A percentile compares a stretch with the other conserved stretches of the same genome.
phyloP scores from a whole-genome alignment of 1,140 invertebrate species.

The Delia radicum region DNA sequence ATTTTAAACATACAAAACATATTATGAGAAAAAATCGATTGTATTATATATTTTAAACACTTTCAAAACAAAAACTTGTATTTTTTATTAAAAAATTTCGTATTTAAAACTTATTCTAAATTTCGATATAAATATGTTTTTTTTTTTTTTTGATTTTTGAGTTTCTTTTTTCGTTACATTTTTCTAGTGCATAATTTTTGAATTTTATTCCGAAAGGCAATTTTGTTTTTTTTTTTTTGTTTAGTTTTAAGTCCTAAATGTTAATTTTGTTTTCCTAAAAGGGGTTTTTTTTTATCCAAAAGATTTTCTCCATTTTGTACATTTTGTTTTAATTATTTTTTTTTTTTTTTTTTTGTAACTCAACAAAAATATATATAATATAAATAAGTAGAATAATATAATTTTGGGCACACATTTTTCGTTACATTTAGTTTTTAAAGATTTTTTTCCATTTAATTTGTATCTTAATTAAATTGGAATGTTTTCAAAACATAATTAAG shows the following conservation, averaged over 20 bases:
- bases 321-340: neutral
- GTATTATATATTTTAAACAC: conserved; percentile 1
- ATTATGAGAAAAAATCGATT: neutral
- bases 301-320: conserved; percentile 26
- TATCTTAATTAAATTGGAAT: neutral
- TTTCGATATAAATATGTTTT: conserved; percentile 1
- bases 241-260: conserved; percentile 40
- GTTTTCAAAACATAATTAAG: neutral
- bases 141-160: conserved; percentile 25
- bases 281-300: conserved; percentile 33
- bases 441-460: conserved; percentile 1
- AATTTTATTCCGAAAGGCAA: conserved; percentile 57
- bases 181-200: conserved; percentile 30
- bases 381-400: neutral
- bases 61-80: conserved; percentile 7
- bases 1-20: neutral
- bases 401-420: conserved; percentile 26
- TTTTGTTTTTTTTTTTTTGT: conserved; percentile 42
- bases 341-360: neutral
- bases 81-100: neutral
- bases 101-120: neutral
- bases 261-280: conserved; percentile 50
- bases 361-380: neutral
- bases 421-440: neutral
- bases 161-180: conserved; percentile 25